Base-by-base conservation (phyloP, 2,797 vertebrate species). In the Gallinago stenura region DNA sequence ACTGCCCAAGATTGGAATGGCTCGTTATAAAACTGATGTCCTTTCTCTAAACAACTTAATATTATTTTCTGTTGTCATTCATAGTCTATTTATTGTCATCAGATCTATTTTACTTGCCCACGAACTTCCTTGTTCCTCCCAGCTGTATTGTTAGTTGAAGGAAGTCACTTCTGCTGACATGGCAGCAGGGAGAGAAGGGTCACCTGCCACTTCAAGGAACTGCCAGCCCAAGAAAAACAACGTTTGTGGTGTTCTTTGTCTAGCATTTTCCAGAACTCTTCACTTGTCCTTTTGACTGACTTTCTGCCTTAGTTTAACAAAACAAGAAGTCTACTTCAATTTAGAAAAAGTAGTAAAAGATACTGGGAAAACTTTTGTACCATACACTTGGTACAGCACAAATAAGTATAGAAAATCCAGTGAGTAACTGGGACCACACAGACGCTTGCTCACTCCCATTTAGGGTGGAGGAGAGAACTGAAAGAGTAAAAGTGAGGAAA, bases 241-340 rank as follows among this genome's bases (percentile, higher is more conserved):
- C 1, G 0, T 9, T 19, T 0, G 0, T 10, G 7, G 5, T 35
- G 22, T 43, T 66, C 7, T 19, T 70, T 39, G 70, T 45, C 21
- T 45, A 33, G 19, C 4, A 7, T 22, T 57, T 33, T 22, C n/a
- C n/a, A 57, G n/a, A 57, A 33, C 20, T 15, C 20, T 57, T 57
- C n/a, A 57, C 56, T 33, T 18, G 18, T 54, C 56, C 9, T 57
- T 57, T 57, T 57, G 56, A 57, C 31, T 57, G 54, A 33, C n/a
- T 22, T n/a, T 21, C n/a, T 57, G 8, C n/a, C 21, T 21, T 33
- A 33, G 56, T 57, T 57, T 22, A 57, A 33, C 20, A n/a, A 56
- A 56, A 33, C n/a, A 33, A 57, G 56, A 57, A 57, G 20, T 22
- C 56, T 57, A 33, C 20, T n/a, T 22, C n/a, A 22, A 57, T 22